Evolutionary conservation across 2,113 vertebrate species (phyloP).

Genomic region (Bubalus kerabau): DNA sequence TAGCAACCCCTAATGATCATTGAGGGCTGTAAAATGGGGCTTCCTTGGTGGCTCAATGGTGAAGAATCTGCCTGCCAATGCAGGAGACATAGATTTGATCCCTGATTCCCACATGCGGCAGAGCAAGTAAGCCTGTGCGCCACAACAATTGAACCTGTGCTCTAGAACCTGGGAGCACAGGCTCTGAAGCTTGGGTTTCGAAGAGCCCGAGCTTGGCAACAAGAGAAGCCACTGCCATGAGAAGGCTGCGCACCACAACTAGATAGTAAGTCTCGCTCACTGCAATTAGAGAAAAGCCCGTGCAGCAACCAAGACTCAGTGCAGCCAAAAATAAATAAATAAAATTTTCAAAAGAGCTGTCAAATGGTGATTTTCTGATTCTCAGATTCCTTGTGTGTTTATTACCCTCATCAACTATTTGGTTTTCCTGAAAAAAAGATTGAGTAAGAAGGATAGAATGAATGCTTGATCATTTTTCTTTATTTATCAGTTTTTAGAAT

Average conservation of each 20-base stretch:
- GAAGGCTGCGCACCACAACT: not conserved
- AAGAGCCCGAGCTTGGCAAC: not conserved
- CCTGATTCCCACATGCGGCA: accelerated
- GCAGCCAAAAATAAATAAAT: not conserved
- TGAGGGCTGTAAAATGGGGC: not conserved
- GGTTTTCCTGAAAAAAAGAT: not conserved
- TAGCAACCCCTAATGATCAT: not conserved
- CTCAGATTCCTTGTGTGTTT: not conserved
- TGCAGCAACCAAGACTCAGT: not conserved
- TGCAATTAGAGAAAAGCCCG: not conserved
- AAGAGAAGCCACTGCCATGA: not conserved
- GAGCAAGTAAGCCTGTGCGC: not conserved
- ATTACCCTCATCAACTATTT: not conserved
- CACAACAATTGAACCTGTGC: not conserved
- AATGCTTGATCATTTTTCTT: not conserved
- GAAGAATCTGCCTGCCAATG: not conserved
- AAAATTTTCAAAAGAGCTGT: not conserved
- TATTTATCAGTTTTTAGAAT: not conserved
- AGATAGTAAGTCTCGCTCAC: not conserved
- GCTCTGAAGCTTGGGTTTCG: not conserved
- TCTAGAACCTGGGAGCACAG: not conserved
- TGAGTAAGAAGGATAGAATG: not conserved
- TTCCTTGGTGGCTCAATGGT: not conserved
- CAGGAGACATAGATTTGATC: not conserved
- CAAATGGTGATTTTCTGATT: not conserved